Evolutionary conservation across 2,888 invertebrate species (phyloP), one percentile per base, ranked within the genome.

Genomic region (Philereme vetulata): DNA sequence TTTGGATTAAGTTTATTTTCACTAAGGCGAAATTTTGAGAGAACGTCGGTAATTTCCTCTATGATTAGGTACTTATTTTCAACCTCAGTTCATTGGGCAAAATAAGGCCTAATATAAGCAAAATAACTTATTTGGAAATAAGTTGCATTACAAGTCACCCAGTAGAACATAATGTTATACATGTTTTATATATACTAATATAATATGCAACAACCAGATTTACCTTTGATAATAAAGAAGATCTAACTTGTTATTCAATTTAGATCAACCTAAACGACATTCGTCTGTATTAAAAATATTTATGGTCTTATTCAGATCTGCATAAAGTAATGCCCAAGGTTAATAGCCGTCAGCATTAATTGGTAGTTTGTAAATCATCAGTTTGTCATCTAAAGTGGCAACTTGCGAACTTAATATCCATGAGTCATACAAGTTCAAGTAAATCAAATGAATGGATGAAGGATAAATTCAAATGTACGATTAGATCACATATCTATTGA

Each of bases 321-420:
- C 21, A 21, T 21, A 21, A 21, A 21, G 21, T 21, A 38, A 38
- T 38, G 38, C 38, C n/a, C 9, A 42, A 42, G 42, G 42, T 42
- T 42, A 42, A 4, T 42, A 38, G 42, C 7, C 42, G 42, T n/a
- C 42, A 4, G 42, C 42, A 10, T n/a, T 38, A 4, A n/a, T 42
- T n/a, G 10, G 34, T 47, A 10, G 53, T 56, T 60, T 60, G 50
- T 60, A 64, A 60, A 60, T 64, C 55, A 60, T 9, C 40, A 7
- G 44, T 42, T 58, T 58, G 49, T 60, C 55, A 52, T 42, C 10
- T 8, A 36, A 42, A 51, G 59, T 33, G 21, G n/a, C 42, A 51
- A 60, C 46, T 62, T 49, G 42, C 33, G 5, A 38, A 4, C 3
- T 38, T 8, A 38, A 38, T 38, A 38, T 38, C 38, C 42, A 53